phyloP scores from a whole-genome alignment of 2,797 vertebrate genomes.

The Diglossa cyanea region DNA sequence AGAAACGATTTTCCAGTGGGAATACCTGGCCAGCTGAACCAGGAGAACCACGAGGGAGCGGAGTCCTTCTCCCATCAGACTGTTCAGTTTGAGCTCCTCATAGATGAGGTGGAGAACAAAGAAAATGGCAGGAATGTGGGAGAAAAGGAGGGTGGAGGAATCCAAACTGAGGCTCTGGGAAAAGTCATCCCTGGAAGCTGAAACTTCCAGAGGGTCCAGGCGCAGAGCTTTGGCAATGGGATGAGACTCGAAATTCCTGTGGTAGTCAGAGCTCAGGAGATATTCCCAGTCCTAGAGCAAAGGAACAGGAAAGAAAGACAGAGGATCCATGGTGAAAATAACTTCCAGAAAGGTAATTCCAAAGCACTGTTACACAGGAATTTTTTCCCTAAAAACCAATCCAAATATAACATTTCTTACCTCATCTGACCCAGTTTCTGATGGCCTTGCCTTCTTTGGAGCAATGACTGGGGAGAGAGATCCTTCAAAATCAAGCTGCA shows the following conservation, averaged over 20 bases:
- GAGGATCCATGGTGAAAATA: neutral
- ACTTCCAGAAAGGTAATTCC: neutral
- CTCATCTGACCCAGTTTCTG: constrained; percentile 94
- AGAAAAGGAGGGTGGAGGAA: constrained; percentile 88
- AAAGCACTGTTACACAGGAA: neutral
- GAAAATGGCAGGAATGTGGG: constrained; percentile 91
- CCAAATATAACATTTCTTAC: constrained; percentile 69
- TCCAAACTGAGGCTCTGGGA: constrained; percentile 82
- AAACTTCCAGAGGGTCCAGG: constrained; percentile 71
- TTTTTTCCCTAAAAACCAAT: neutral
- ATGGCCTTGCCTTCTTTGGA: constrained; percentile 95
- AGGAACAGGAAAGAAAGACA: neutral
- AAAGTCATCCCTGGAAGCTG: constrained; percentile 65
- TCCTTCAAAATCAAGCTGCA: constrained; percentile 93
- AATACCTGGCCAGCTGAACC: constrained; percentile 92
- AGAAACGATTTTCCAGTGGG: neutral
- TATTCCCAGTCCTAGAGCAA: constrained; percentile 91
- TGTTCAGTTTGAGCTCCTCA: constrained; percentile 93
- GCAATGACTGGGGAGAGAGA: constrained; percentile 97
- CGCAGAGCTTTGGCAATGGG: constrained; percentile 75
- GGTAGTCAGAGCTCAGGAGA: constrained; percentile 88
- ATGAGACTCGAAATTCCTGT: constrained; percentile 84
- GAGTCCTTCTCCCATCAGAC: constrained; percentile 88
- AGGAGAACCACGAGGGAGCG: constrained; percentile 88
- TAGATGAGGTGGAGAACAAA: constrained; percentile 94